Evolutionary conservation across 2,113 vertebrate genomes (phyloP).

Genomic region (Pangasianodon hypophthalmus): DNA sequence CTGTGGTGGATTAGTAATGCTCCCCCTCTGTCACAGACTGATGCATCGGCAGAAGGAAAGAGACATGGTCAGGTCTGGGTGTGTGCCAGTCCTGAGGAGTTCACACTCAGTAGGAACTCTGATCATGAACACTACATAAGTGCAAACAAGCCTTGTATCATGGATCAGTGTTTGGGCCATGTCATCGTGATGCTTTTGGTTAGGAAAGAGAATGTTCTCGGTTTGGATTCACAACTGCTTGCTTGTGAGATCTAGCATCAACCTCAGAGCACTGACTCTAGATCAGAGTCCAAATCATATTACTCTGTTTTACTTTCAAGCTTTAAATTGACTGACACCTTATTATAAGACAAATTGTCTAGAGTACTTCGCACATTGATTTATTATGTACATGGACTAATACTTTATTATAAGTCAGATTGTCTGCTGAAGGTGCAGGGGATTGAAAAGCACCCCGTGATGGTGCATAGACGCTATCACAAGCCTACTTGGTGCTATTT

Average conservation of each 20-base stretch:
- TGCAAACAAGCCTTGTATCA: constrained; percentile 15
- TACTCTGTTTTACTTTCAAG: not conserved
- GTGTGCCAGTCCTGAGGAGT: constrained; percentile 51
- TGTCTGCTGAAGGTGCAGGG: not conserved
- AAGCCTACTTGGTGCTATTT: not conserved
- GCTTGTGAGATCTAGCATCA: not conserved
- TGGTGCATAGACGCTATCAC: not conserved
- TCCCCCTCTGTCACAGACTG: constrained; percentile 56
- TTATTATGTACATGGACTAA: no score
- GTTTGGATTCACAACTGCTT: not conserved
- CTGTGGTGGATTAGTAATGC: constrained; percentile 53
- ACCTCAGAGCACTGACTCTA: not conserved
- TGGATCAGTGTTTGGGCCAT: not conserved
- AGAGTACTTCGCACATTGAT: no score
- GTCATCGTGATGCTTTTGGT: not conserved
- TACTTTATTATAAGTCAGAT: no score
- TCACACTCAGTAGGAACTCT: constrained; percentile 52
- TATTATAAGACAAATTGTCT: not conserved
- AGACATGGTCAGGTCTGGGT: constrained; percentile 46
- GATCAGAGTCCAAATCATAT: not conserved
- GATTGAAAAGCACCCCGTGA: not conserved
- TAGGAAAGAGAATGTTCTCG: not conserved
- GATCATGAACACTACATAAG: constrained; percentile 50
- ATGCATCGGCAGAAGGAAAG: constrained; percentile 54
- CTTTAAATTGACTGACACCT: not conserved